Conservation (phyloP, 2,113 vertebrate species). For the Phrynocephalus versicolor region DNA sequence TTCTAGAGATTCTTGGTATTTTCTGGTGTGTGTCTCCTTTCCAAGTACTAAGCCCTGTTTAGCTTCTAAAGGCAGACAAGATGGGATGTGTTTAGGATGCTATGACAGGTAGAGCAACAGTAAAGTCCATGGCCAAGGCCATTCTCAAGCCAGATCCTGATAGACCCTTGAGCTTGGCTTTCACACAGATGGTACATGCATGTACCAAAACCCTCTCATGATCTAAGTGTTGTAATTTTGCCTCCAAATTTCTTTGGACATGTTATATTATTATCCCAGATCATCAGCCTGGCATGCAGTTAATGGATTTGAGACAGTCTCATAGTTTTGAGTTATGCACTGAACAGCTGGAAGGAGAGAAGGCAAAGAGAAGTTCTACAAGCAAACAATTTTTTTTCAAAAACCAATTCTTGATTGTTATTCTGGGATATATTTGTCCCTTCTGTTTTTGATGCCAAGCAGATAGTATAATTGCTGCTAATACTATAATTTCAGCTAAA, state of each 20-base stretch:
- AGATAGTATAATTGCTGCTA: slow-evolving; percentile 9
- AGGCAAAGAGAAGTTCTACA: not conserved
- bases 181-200: not conserved
- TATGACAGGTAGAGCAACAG: too few species aligned
- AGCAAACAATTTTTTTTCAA: not conserved
- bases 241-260: not conserved
- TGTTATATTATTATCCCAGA: not conserved
- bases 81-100: too few species aligned
- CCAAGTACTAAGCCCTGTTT: too few species aligned
- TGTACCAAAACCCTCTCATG: not conserved
- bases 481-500: slow-evolving; percentile 35
- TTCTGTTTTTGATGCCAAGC: not conserved
- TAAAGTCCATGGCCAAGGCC: too few species aligned
- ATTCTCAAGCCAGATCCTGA: too few species aligned
- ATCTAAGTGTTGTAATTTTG: not conserved
- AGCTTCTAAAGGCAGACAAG: too few species aligned
- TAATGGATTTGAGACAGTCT: not conserved
- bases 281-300: not conserved
- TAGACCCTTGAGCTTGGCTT: too few species aligned
- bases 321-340: not conserved
- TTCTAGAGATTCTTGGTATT: too few species aligned
- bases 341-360: slow-evolving; percentile 6
- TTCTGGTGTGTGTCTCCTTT: too few species aligned
- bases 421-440: not conserved
- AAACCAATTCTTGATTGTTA: not conserved